Base-by-base conservation (phyloP, 1,140 invertebrate genomes). In the Hyles vespertilio region DNA sequence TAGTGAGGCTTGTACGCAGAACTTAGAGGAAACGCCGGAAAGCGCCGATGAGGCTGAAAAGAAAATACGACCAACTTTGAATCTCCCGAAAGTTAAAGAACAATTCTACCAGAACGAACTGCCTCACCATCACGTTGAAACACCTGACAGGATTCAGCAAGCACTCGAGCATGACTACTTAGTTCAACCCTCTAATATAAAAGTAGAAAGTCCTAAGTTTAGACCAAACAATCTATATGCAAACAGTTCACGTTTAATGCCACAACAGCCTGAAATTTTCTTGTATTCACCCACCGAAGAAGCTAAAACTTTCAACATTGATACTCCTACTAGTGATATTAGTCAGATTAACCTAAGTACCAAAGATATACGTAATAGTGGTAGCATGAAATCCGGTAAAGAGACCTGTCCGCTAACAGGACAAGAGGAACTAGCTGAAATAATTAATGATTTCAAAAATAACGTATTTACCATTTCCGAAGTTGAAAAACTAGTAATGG, bases 381-480 rank as follows among this genome's bases (percentile, higher is more conserved):
- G 81, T 45, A 88, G 82, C 58, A 60, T 86, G n/a, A 89, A 87
- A 65, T 85, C 84, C 12, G 72, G 80, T 0, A 87, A 84, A 69
- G 83, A 86, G 50, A 70, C 32, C 48, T 76, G 65, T 49, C 77
- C 84, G 5, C 75, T 83, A 6, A 89, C 84, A 0, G 89, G 88
- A 8, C 89, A 97, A 76, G 94, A 95, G 58, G 95, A 96, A 77
- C 87, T 97, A 45, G 91, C 94, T 1, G 95, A 97, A 86, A 96
- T 97, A 32, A 95, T 97, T 69, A 95, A 95, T 68, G 95, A 96
- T 72, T 96, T 96, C 70, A 97, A 96, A 81, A 96, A 96, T 72
- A 96, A 96, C 70, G 94, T 96, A 1, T 95, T 95, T 56, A 95
- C 95, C 0, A 95, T 97, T 67, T 91, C 92, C 3, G 95, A 96